phyloP scores from a whole-genome alignment of 2,113 vertebrate genomes.

The Boleophthalmus pectinirostris region DNA sequence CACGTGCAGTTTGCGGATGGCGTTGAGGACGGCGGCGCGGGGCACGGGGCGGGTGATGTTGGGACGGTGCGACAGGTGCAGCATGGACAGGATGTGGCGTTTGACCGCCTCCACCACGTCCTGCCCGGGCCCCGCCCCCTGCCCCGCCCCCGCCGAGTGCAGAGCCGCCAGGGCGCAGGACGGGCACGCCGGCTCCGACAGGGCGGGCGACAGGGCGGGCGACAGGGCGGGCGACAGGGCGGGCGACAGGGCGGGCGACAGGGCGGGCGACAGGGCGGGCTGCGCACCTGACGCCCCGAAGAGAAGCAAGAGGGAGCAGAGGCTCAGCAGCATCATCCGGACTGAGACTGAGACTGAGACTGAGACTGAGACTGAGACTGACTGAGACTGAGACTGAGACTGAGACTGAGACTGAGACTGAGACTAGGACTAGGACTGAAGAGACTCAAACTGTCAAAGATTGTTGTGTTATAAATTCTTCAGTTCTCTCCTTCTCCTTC shows the following conservation, averaged over 20 bases:
- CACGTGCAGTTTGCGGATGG: slow-evolving; percentile 95
- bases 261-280: slow-evolving; percentile 14
- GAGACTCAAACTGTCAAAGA: no score
- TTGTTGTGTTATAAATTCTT: no score
- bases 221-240: slow-evolving; percentile 75
- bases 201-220: slow-evolving; percentile 43
- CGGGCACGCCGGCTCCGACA: slow-evolving; percentile 81
- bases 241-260: slow-evolving; percentile 77
- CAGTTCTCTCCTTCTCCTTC: no score
- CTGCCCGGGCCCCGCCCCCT: slow-evolving; percentile 71
- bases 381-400: no score
- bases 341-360: not conserved
- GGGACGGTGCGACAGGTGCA: slow-evolving; percentile 93
- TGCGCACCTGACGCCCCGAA: slow-evolving; percentile 59
- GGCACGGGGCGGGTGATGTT: slow-evolving; percentile 95
- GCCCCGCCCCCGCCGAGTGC: slow-evolving; percentile 42
- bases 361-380: not conserved
- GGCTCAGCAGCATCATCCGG: slow-evolving; percentile 65
- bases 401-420: not conserved
- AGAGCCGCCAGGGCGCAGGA: slow-evolving; percentile 89
- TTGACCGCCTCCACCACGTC: slow-evolving; percentile 98
- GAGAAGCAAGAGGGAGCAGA: slow-evolving; percentile 25
- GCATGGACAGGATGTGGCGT: slow-evolving; percentile 95
- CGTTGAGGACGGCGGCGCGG: slow-evolving; percentile 94
- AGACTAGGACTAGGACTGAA: no score